Evolutionary conservation across 2,797 vertebrate species (phyloP).

Genomic region (Bradypus variegatus): DNA sequence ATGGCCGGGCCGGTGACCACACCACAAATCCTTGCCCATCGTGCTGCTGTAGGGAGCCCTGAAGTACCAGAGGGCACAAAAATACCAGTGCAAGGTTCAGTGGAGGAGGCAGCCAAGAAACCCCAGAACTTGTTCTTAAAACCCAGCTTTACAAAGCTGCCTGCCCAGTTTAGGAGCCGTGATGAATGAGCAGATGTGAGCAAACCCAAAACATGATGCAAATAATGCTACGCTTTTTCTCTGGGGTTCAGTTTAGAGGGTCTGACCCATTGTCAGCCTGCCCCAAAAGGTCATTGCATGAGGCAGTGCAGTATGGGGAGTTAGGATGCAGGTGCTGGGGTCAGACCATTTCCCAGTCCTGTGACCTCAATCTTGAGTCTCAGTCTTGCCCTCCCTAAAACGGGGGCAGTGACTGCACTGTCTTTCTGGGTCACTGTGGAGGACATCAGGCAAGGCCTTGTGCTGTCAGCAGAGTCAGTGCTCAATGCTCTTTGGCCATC

Average conservation of each 20-base stretch:
- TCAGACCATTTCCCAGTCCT: background rate
- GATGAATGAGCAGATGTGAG: background rate
- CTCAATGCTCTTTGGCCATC: rapidly evolving
- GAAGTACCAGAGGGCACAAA: background rate
- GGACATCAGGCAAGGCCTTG: background rate
- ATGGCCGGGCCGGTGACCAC: background rate
- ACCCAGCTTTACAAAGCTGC: background rate
- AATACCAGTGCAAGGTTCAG: background rate
- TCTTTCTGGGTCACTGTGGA: background rate
- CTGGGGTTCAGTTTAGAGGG: background rate
- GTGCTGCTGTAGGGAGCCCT: background rate
- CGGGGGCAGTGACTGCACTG: background rate
- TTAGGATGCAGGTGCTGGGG: background rate
- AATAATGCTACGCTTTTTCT: rapidly evolving
- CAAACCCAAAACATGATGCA: rapidly evolving
- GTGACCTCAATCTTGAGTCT: background rate
- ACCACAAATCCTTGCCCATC: background rate
- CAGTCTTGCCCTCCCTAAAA: background rate
- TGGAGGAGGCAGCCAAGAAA: background rate
- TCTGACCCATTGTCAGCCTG: rapidly evolving
- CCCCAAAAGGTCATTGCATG: rapidly evolving
- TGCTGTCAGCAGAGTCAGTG: rapidly evolving
- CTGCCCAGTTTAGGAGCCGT: background rate
- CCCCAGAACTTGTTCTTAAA: background rate
- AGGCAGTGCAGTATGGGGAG: background rate